These are phyloP conservation scores for Cydia splendana DNA, from an alignment of 1,140 invertebrate genomes.

Conservation along the genomic window DNA sequence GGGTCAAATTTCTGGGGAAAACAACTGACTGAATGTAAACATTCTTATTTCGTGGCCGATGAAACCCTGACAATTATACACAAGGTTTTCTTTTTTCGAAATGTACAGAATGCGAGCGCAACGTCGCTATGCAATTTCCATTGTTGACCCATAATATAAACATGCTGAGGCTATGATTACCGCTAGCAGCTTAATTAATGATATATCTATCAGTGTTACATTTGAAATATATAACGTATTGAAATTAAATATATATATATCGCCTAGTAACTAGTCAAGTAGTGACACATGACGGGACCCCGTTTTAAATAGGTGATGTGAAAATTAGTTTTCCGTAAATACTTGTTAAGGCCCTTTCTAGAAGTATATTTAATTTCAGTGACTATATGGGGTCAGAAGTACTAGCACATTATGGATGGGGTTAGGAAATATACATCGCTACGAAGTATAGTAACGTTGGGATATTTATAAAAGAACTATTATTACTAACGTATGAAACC, in stretches of 20 bases:
- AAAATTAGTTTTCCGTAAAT: too few relatives aligned
- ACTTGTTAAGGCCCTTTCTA: too few relatives aligned
- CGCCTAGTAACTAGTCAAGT: constrained; percentile 36
- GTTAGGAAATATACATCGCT: neutral
- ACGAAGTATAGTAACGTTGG: too few relatives aligned
- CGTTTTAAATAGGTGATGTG: too few relatives aligned
- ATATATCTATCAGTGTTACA: constrained; percentile 39
- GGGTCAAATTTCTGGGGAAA: neutral
- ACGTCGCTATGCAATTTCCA: neutral
- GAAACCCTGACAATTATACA: too few relatives aligned
- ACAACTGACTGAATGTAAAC: too few relatives aligned
- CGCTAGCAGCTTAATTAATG: constrained; percentile 48
- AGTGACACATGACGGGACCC: neutral
- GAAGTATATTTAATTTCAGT: neutral
- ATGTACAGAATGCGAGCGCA: too few relatives aligned
- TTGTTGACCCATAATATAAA: neutral
- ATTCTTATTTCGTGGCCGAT: too few relatives aligned
- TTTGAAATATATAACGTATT: constrained; percentile 34
- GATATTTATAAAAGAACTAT: too few relatives aligned
- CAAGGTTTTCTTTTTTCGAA: too few relatives aligned
- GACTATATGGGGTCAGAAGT: neutral
- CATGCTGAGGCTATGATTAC: constrained; percentile 47
- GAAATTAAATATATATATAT: constrained; percentile 23
- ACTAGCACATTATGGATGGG: neutral
- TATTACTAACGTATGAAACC: too few relatives aligned